A percentile compares a stretch with the other conserved stretches of the same genome.
Conservation (phyloP, 2,888 invertebrate genomes). For the Allophyes oxyacanthae region DNA sequence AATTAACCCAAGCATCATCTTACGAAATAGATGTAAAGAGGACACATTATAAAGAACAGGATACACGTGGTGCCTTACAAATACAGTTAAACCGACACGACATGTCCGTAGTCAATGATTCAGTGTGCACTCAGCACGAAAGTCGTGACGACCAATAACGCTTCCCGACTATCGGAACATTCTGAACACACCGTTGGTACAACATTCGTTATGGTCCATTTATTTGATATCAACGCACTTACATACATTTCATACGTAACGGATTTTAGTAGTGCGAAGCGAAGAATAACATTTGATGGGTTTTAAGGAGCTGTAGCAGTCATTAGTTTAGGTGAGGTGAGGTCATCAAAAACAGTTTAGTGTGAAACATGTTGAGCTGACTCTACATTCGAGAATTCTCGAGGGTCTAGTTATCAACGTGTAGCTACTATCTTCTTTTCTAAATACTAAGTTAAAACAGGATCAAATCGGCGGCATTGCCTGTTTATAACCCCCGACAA, state of each 20-base stretch:
- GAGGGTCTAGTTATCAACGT: neutral
- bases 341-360: too few species aligned
- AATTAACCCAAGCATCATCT: constrained; percentile 29
- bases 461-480: neutral
- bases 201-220: constrained; percentile 65
- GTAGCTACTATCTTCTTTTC: too few species aligned
- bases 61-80: constrained; percentile 53
- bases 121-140: constrained; percentile 70
- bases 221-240: constrained; percentile 52
- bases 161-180: constrained; percentile 62
- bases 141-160: constrained; percentile 78
- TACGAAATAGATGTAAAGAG: constrained; percentile 40
- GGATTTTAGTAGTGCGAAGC: constrained; percentile 37
- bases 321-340: too few species aligned
- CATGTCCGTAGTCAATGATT: constrained; percentile 55
- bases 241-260: constrained; percentile 42
- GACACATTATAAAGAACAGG: constrained; percentile 49
- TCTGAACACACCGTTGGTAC: constrained; percentile 38
- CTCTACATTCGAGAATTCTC: neutral
- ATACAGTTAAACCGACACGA: constrained; percentile 54
- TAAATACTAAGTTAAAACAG: too few species aligned
- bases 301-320: too few species aligned
- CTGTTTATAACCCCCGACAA: too few species aligned
- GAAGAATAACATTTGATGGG: constrained; percentile 12
- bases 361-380: neutral